Evolutionary conservation across 1,140 invertebrate species (phyloP).

Genomic region (Pogonomyrmex californicus): DNA sequence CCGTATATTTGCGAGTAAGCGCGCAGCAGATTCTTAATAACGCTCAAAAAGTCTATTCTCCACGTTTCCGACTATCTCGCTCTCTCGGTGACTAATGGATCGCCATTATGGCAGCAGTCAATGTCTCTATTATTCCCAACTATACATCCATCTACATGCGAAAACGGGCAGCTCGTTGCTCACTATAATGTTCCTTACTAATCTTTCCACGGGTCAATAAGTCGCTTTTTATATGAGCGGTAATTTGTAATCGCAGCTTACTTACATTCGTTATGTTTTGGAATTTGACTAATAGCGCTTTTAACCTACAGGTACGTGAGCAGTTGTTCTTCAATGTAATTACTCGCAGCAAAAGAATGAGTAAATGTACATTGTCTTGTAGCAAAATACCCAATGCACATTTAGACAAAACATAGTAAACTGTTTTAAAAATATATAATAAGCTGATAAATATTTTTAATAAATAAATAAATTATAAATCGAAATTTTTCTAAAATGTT

Average conservation of each 20-base stretch:
- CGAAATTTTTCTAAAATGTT: not conserved
- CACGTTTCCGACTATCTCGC: slow-evolving; percentile 28
- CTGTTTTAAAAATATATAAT: not conserved
- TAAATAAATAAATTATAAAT: not conserved
- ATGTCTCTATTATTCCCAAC: slow-evolving; percentile 65
- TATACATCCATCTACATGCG: slow-evolving; percentile 46
- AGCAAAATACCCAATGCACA: not conserved
- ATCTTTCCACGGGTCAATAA: slow-evolving; percentile 69
- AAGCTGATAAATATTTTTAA: not conserved
- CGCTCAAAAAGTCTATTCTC: slow-evolving; percentile 40
- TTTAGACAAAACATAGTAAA: not conserved
- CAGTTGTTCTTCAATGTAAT: slow-evolving; percentile 32
- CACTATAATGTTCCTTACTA: slow-evolving; percentile 40
- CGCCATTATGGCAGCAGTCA: slow-evolving; percentile 41
- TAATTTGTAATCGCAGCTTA: slow-evolving; percentile 30
- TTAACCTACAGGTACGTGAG: slow-evolving; percentile 9
- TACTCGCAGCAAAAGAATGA: not conserved
- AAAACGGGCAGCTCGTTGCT: slow-evolving; percentile 27
- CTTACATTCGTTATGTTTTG: slow-evolving; percentile 14
- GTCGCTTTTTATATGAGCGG: slow-evolving; percentile 26
- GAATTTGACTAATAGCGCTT: slow-evolving; percentile 39
- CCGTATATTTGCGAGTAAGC: not conserved
- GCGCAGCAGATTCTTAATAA: slow-evolving; percentile 22
- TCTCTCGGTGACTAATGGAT: slow-evolving; percentile 67
- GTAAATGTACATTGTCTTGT: slow-evolving; percentile 14